A percentile compares a stretch with the other conserved stretches of the same genome.
phyloP scores from a whole-genome alignment of 2,888 invertebrate genomes.

The Conomelus anceps region DNA sequence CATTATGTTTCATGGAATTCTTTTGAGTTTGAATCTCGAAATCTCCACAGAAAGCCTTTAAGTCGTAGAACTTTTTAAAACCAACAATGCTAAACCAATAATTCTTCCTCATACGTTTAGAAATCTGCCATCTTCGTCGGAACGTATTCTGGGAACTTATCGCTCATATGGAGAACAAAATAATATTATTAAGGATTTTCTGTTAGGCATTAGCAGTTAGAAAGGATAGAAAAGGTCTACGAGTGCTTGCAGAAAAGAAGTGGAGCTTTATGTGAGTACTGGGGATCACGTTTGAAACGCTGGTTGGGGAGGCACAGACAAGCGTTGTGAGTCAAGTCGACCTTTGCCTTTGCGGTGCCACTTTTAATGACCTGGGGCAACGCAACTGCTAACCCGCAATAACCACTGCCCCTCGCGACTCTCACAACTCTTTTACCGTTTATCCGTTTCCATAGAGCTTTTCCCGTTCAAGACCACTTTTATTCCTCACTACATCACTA shows the following conservation, averaged over 20 bases:
- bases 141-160: too few species aligned
- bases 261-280: not conserved
- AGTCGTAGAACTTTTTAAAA: too few species aligned
- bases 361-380: not conserved
- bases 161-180: not conserved
- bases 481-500: not conserved
- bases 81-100: too few species aligned
- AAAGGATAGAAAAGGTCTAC: not conserved
- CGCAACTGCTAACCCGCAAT: not conserved
- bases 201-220: too few species aligned
- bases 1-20: too few species aligned
- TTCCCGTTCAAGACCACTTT: not conserved
- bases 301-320: not conserved
- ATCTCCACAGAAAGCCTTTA: too few species aligned
- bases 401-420: not conserved
- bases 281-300: not conserved
- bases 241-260: not conserved
- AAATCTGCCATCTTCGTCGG: too few species aligned
- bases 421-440: not conserved
- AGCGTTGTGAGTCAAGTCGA: not conserved
- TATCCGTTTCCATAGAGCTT: not conserved
- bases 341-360: not conserved
- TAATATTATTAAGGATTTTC: not conserved
- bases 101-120: too few species aligned
- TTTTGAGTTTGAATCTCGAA: too few species aligned